Evolutionary conservation across 2,888 invertebrate genomes (phyloP).

Genomic region (Eupithecia insigniata): DNA sequence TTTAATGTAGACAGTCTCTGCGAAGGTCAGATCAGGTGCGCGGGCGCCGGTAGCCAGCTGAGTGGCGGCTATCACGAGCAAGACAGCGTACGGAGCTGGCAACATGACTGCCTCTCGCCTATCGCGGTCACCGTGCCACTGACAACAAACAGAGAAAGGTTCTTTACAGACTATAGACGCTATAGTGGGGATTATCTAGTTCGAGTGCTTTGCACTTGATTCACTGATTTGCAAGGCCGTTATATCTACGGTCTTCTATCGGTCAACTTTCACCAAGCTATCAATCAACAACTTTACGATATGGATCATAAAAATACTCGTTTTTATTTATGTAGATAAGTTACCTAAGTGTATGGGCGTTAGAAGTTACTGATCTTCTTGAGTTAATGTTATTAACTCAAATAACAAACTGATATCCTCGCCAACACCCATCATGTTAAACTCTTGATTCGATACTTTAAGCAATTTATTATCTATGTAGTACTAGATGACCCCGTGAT

Average conservation of each 20-base stretch:
- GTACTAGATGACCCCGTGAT: too few relatives aligned
- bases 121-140: conserved; percentile 81
- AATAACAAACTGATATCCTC: background rate
- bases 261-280: conserved; percentile 11
- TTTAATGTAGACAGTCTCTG: conserved; percentile 72
- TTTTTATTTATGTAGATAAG: background rate
- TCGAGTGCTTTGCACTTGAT: conserved; percentile 58
- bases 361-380: background rate
- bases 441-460: background rate
- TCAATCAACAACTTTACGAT: conserved; percentile 5
- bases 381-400: background rate
- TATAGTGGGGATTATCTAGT: conserved; percentile 74
- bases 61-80: conserved; percentile 57
- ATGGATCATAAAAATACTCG: background rate
- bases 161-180: conserved; percentile 53
- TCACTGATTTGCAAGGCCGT: conserved; percentile 51
- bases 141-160: conserved; percentile 77
- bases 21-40: conserved; percentile 66
- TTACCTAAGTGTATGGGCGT: background rate
- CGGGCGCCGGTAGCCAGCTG: conserved; percentile 47
- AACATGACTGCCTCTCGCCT: conserved; percentile 72
- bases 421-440: background rate
- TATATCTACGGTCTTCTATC: conserved; percentile 44
- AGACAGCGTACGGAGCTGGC: conserved; percentile 49
- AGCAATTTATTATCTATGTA: background rate